Evolutionary conservation across 2,888 invertebrate genomes (phyloP).

Genomic region (Onchidella celtica): DNA sequence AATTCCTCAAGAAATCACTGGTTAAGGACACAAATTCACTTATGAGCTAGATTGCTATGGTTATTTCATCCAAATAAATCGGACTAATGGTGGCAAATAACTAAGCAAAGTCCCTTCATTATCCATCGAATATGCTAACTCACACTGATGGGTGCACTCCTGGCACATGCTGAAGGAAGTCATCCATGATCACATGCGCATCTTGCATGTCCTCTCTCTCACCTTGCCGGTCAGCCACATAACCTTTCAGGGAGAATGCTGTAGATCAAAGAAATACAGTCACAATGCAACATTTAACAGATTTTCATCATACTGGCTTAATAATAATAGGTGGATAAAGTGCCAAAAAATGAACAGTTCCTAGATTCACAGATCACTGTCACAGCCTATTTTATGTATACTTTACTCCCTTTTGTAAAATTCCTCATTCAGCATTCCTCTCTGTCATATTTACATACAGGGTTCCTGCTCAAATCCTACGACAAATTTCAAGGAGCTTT

Average conservation of each 20-base stretch:
- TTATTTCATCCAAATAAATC: too few species aligned
- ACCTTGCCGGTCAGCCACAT: conserved; percentile 78
- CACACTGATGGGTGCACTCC: conserved; percentile 76
- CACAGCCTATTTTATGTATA: background rate
- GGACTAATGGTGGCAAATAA: too few species aligned
- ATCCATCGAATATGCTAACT: too few species aligned
- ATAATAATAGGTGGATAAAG: background rate
- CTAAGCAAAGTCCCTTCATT: too few species aligned
- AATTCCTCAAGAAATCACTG: too few species aligned
- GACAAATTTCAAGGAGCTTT: too few species aligned
- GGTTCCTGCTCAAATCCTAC: background rate
- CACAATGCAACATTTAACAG: background rate
- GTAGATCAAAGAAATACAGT: conserved; percentile 22
- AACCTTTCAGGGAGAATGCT: conserved; percentile 72
- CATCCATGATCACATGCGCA: conserved; percentile 79
- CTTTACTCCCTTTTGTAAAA: background rate
- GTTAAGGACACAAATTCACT: too few species aligned
- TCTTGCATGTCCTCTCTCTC: conserved; percentile 83
- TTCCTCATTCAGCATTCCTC: background rate
- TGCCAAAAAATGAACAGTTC: background rate
- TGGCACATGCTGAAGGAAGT: conserved; percentile 70
- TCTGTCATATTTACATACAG: background rate
- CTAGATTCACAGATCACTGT: too few species aligned
- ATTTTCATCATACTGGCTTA: too few species aligned
- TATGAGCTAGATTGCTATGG: too few species aligned